Evolutionary conservation across 2,113 vertebrate genomes (phyloP).

Genomic region (Calidris pygmaea): DNA sequence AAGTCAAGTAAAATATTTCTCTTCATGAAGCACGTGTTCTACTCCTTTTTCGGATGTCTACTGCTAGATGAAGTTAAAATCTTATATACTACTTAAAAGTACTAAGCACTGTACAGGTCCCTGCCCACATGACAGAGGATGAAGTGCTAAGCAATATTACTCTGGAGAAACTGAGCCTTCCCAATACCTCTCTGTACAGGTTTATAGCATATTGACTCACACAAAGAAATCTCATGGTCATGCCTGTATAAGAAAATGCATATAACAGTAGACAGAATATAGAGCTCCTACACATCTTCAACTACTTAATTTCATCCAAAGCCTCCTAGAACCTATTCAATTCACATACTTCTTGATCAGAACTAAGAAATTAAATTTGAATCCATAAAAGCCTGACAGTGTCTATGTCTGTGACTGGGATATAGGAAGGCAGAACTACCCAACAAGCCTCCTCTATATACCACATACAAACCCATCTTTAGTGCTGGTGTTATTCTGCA

Average conservation of each 20-base stretch:
- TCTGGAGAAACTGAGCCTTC: background rate
- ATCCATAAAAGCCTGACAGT: background rate
- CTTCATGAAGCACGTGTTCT: background rate
- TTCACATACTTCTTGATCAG: background rate
- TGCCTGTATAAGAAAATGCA: background rate
- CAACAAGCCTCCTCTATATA: background rate
- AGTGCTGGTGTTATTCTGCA: background rate
- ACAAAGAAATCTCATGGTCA: background rate
- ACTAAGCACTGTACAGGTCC: too few relatives aligned
- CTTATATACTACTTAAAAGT: background rate
- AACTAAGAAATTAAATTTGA: background rate
- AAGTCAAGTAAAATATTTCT: background rate
- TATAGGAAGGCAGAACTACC: background rate
- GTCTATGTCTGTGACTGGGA: background rate
- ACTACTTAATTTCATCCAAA: background rate
- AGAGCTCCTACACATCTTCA: background rate
- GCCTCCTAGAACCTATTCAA: background rate
- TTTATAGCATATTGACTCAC: background rate
- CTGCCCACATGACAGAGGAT: background rate
- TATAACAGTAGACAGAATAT: background rate
- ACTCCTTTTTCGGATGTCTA: background rate
- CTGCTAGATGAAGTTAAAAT: background rate
- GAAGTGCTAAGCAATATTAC: background rate
- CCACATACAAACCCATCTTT: background rate
- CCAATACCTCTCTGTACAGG: background rate